These are phyloP conservation scores for Entomobrya multifasciata DNA, from an alignment of 2,888 invertebrate genomes.

Conservation along the genomic window DNA sequence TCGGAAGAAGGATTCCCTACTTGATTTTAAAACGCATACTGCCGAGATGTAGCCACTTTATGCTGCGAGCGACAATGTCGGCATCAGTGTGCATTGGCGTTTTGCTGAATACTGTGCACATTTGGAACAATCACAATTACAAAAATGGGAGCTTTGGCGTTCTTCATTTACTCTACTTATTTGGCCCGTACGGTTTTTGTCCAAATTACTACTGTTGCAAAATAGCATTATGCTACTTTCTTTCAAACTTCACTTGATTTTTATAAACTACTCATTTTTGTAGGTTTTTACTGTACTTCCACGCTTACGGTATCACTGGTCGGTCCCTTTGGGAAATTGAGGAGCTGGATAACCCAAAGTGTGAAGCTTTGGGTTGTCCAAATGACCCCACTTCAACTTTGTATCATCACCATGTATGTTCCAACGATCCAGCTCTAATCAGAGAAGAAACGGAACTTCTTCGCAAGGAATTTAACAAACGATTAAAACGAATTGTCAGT, in stretches of 20 bases:
- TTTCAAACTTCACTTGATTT: background rate
- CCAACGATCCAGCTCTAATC: conserved; percentile 74
- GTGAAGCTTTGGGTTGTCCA: conserved; percentile 43
- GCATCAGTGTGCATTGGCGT: conserved; percentile 71
- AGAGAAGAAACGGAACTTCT: conserved; percentile 91
- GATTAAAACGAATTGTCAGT: conserved; percentile 94
- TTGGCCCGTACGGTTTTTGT: conserved; percentile 76
- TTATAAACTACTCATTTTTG: background rate
- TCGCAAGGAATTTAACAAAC: conserved; percentile 92
- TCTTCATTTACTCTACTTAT: conserved; percentile 75
- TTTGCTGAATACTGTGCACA: conserved; percentile 66
- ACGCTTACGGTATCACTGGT: conserved; percentile 75
- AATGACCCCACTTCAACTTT: conserved; percentile 47
- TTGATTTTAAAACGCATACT: conserved; percentile 84
- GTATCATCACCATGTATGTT: conserved; percentile 76
- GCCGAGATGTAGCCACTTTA: conserved; percentile 81
- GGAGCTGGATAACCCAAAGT: conserved; percentile 72
- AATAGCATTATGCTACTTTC: too few species aligned
- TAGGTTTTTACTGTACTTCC: conserved; percentile 73
- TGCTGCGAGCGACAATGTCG: conserved; percentile 74
- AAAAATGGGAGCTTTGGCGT: conserved; percentile 56
- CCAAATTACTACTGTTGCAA: too few species aligned
- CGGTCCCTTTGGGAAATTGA: conserved; percentile 75
- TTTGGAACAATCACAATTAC: conserved; percentile 70
- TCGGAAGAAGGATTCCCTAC: conserved; percentile 90